Conservation (phyloP, 2,113 vertebrate species). For the Oriolus oriolus region DNA sequence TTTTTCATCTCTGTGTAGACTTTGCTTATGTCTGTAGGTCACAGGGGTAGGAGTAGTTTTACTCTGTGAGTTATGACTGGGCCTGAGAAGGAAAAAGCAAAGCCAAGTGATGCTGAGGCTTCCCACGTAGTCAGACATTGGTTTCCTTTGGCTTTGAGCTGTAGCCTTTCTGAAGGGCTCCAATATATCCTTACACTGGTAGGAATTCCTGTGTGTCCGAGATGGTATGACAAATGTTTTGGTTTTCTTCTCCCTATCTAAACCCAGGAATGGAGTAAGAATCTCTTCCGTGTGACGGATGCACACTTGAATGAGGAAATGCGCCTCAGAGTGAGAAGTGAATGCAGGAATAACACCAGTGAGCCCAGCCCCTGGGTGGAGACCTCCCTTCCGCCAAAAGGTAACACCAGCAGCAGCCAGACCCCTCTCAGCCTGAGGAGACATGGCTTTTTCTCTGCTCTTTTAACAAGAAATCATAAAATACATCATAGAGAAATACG, state of each 20-base stretch:
- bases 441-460: accelerated
- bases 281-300: neutral
- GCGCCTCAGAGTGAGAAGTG: conserved; percentile 18
- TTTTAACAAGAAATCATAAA: neutral
- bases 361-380: conserved; percentile 23
- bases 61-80: neutral
- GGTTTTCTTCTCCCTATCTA: neutral
- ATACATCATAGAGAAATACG: accelerated
- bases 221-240: neutral
- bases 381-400: neutral
- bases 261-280: neutral
- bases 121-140: neutral
- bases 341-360: neutral
- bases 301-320: neutral
- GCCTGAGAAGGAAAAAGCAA: neutral
- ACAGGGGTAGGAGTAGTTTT: neutral
- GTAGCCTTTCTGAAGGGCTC: neutral
- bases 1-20: neutral
- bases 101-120: neutral
- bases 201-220: neutral
- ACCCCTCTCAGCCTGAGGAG: neutral
- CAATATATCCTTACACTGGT: neutral
- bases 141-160: neutral
- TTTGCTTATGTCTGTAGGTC: neutral
- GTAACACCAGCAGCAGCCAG: neutral